These are phyloP conservation scores for Alloplasta piceator DNA, from an alignment of 2,888 invertebrate genomes.

Conservation along the genomic window DNA sequence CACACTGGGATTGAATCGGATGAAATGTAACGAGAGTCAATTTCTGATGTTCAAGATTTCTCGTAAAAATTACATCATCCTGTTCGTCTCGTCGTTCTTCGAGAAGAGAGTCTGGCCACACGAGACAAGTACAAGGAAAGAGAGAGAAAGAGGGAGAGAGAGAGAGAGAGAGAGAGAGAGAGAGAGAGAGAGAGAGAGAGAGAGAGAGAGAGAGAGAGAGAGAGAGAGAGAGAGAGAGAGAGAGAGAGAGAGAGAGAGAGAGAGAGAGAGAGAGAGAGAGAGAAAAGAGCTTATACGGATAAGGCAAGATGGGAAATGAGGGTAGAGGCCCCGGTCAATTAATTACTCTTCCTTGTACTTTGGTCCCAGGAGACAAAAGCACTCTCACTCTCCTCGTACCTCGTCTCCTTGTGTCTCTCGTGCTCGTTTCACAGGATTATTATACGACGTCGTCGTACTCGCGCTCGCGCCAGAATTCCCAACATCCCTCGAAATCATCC, in stretches of 20 bases:
- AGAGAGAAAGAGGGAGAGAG: not conserved
- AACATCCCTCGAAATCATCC: conserved; percentile 49
- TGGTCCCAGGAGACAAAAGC: conserved; percentile 58
- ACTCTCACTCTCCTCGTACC: conserved; percentile 27
- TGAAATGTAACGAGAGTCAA: conserved; percentile 27
- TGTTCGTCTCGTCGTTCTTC: conserved; percentile 37
- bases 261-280: conserved; percentile 11
- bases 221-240: too few relatives aligned
- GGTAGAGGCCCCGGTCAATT: conserved; percentile 59
- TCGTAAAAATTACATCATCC: conserved; percentile 58
- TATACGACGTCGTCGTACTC: conserved; percentile 58
- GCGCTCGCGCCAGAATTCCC: conserved; percentile 37
- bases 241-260: too few relatives aligned
- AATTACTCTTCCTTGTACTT: conserved; percentile 68
- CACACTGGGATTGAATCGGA: not conserved
- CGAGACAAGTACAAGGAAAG: not conserved
- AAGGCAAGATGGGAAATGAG: conserved; percentile 44
- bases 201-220: conserved; percentile 22
- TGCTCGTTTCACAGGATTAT: conserved; percentile 60
- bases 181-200: conserved; percentile 42
- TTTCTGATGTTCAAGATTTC: conserved; percentile 54
- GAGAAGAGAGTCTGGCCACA: not conserved
- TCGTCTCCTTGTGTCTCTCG: conserved; percentile 5
- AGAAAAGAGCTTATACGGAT: conserved; percentile 25
- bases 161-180: conserved; percentile 4